Evolutionary conservation across 2,797 vertebrate species (phyloP).

Genomic region (Tinamus major): DNA sequence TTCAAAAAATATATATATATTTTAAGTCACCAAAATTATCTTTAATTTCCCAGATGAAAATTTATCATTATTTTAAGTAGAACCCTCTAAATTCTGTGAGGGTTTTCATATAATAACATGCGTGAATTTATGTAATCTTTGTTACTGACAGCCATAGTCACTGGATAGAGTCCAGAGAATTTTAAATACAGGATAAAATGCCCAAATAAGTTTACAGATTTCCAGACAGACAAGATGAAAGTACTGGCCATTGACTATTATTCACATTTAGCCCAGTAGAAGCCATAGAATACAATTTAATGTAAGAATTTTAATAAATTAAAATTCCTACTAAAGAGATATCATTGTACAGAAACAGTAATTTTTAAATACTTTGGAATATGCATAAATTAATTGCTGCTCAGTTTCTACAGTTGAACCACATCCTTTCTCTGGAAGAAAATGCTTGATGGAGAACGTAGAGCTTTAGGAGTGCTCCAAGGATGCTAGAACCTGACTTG

Average conservation of each 20-base stretch:
- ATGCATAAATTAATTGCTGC: background rate
- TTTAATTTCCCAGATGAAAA: background rate
- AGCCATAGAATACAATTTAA: background rate
- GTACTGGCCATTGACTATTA: background rate
- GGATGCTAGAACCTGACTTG: background rate
- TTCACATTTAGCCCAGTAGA: background rate
- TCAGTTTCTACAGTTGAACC: background rate
- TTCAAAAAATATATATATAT: background rate
- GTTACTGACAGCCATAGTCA: background rate
- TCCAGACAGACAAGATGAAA: background rate
- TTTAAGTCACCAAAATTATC: background rate
- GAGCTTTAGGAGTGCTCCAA: background rate
- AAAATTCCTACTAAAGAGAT: background rate
- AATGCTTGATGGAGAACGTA: background rate
- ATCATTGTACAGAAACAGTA: background rate
- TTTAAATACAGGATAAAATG: background rate
- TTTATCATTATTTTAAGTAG: background rate
- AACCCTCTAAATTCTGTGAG: slow-evolving; percentile 4
- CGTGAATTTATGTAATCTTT: background rate
- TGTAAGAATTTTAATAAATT: background rate
- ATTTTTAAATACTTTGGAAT: background rate
- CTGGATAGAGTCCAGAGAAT: background rate
- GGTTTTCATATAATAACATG: background rate
- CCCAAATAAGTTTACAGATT: background rate
- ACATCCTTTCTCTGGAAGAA: background rate